phyloP scores from a whole-genome alignment of 2,888 invertebrate genomes.

The Drosophila pegasa region DNA sequence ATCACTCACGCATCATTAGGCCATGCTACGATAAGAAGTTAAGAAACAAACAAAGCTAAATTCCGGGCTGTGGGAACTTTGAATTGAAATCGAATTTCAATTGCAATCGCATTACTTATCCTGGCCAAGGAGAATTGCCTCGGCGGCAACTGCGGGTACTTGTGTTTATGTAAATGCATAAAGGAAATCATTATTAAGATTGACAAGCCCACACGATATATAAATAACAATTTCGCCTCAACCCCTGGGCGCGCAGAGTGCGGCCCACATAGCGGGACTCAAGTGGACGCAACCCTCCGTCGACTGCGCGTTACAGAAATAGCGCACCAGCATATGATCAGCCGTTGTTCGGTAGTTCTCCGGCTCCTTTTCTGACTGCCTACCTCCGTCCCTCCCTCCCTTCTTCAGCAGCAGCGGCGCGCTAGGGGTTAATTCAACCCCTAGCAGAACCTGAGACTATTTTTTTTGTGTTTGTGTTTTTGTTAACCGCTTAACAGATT shows the following conservation, averaged over 20 bases:
- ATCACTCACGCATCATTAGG: conserved; percentile 61
- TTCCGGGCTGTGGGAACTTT: conserved; percentile 61
- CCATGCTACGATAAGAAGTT: conserved; percentile 23
- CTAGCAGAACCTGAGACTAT: conserved; percentile 40
- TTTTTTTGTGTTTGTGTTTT: conserved; percentile 61
- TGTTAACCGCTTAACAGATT: conserved; percentile 76
- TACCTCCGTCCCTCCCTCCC: not conserved
- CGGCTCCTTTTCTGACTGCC: not conserved
- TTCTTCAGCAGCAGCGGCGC: conserved; percentile 1
- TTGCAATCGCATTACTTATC: conserved; percentile 45
- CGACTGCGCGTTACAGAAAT: conserved; percentile 29
- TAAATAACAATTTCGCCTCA: conserved; percentile 54
- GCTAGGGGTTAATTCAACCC: conserved; percentile 61
- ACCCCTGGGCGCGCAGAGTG: conserved; percentile 6
- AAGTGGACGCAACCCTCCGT: conserved; percentile 44
- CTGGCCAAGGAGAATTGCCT: conserved; percentile 43
- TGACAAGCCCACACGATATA: conserved; percentile 57
- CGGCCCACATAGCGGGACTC: conserved; percentile 63
- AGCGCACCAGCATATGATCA: conserved; percentile 57
- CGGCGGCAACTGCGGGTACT: conserved; percentile 57
- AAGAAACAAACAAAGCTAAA: conserved; percentile 28
- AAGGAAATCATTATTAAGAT: conserved; percentile 63
- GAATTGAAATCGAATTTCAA: conserved; percentile 32
- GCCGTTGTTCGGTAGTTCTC: conserved; percentile 31
- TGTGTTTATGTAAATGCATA: conserved; percentile 22